phyloP scores from a whole-genome alignment of 92 coral and sea anemone genomes.

The Meandrina meandrites region DNA sequence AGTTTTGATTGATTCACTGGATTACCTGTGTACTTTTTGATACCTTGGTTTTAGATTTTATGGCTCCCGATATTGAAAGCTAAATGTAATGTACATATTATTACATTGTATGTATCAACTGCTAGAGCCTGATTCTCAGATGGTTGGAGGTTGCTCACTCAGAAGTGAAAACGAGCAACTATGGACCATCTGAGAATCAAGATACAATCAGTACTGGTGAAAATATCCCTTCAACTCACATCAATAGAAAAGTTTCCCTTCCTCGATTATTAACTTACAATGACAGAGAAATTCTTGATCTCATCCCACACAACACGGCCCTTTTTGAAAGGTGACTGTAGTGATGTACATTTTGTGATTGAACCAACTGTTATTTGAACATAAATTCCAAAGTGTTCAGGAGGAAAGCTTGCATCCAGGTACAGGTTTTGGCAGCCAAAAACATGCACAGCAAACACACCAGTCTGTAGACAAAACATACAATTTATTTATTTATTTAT shows the following conservation, averaged over 20 bases:
- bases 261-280: constrained; percentile 58
- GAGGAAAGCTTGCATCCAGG: constrained; percentile 76
- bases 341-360: constrained; percentile 79
- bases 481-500: too few relatives aligned
- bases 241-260: not conserved
- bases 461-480: constrained; percentile 58
- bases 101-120: too few relatives aligned
- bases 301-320: constrained; percentile 97
- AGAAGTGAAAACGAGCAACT: too few relatives aligned
- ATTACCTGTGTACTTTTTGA: too few relatives aligned
- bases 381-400: constrained; percentile 86
- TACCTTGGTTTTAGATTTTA: too few relatives aligned
- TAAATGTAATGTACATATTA: too few relatives aligned
- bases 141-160: too few relatives aligned
- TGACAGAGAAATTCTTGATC: constrained; percentile 78
- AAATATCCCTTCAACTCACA: not conserved
- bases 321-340: constrained; percentile 78
- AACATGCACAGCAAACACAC: constrained; percentile 85
- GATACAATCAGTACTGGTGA: too few relatives aligned
- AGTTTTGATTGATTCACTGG: too few relatives aligned
- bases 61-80: too few relatives aligned
- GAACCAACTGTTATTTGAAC: constrained; percentile 80
- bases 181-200: too few relatives aligned
- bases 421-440: constrained; percentile 91
- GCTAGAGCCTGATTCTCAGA: too few relatives aligned